These are phyloP conservation scores for Saxidomus purpurata DNA, from an alignment of 1,140 invertebrate species.

Conservation along the genomic window DNA sequence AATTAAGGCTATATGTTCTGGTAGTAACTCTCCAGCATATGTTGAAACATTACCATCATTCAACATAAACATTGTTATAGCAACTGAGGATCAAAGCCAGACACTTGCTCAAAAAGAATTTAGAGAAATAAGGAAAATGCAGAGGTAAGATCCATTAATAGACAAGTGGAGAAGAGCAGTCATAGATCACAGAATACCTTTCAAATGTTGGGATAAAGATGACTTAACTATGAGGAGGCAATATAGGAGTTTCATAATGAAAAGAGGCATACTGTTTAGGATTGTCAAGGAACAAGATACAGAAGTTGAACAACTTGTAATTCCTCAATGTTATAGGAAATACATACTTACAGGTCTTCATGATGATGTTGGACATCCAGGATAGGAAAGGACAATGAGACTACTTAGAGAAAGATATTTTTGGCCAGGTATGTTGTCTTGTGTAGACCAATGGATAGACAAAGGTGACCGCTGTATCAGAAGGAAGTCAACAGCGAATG, in stretches of 20 bases:
- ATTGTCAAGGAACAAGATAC: background rate
- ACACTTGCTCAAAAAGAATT: background rate
- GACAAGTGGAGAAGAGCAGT: slow-evolving; percentile 7
- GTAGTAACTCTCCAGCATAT: background rate
- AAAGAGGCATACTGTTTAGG: background rate
- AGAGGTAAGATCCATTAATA: slow-evolving; percentile 1
- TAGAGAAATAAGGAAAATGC: slow-evolving; percentile 1
- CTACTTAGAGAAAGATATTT: slow-evolving; percentile 58
- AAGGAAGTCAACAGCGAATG: slow-evolving; percentile 1
- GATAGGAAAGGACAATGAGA: slow-evolving; percentile 32
- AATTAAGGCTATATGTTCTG: slow-evolving; percentile 2
- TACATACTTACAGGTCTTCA: background rate
- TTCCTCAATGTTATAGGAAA: background rate
- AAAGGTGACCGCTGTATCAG: slow-evolving; percentile 58
- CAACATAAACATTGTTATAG: background rate
- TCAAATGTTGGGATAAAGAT: background rate
- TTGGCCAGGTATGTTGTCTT: slow-evolving; percentile 52
- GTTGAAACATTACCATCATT: slow-evolving; percentile 16
- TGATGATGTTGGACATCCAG: slow-evolving; percentile 54
- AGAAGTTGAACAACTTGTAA: background rate
- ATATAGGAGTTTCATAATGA: background rate
- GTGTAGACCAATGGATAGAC: slow-evolving; percentile 41
- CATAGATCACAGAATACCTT: background rate
- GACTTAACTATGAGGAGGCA: background rate
- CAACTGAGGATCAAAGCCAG: background rate